Conservation (phyloP, 2,888 invertebrate species). For the Agonopterix arenella region DNA sequence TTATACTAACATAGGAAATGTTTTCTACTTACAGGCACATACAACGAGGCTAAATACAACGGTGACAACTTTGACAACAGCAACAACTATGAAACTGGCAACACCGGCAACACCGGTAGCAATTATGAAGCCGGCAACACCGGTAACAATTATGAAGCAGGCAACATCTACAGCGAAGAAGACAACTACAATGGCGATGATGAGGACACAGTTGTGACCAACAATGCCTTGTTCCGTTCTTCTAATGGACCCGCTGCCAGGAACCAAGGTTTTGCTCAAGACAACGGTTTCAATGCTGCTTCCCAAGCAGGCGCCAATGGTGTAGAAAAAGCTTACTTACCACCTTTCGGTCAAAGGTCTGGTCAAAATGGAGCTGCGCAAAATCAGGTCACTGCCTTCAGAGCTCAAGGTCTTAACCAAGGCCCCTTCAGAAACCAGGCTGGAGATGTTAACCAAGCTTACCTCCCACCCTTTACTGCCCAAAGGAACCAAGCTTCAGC, state of each 20-base stretch:
- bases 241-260: conserved; percentile 3
- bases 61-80: conserved; percentile 3
- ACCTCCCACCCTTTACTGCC: conserved; percentile 3
- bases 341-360: not conserved
- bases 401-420: conserved; percentile 1
- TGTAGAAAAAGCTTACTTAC: conserved; percentile 33
- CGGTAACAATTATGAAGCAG: conserved; percentile 5
- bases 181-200: conserved; percentile 14
- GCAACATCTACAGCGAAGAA: conserved; percentile 1
- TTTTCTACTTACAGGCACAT: conserved; percentile 38
- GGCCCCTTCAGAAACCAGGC: conserved; percentile 1
- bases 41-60: conserved; percentile 51
- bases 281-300: not conserved
- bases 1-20: too few relatives aligned
- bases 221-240: conserved; percentile 29
- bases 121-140: conserved; percentile 17
- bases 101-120: conserved; percentile 19
- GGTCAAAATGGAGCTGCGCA: conserved; percentile 1
- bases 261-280: conserved; percentile 2
- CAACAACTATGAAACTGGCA: conserved; percentile 3
- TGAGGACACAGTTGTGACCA: conserved; percentile 42
- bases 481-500: not conserved
- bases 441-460: conserved; percentile 1
- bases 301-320: conserved; percentile 7
- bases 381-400: not conserved